Evolutionary conservation across 2,113 vertebrate species (phyloP).

Genomic region (Daubentonia madagascariensis): DNA sequence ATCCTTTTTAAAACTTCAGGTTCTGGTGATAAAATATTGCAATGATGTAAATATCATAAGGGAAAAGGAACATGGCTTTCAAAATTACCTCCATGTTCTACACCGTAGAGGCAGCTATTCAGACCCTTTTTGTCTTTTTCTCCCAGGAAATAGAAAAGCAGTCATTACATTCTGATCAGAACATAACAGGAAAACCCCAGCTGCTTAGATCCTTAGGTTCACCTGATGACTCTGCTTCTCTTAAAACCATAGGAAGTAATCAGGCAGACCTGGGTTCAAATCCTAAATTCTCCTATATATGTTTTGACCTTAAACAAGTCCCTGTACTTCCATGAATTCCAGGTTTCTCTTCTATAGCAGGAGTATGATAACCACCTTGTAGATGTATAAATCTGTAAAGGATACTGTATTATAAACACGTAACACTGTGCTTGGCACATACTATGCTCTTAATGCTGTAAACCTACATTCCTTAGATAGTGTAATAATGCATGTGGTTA

Average conservation of each 20-base stretch:
- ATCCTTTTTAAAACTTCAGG: conserved; percentile 4
- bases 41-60: not conserved
- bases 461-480: not conserved
- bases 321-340: not conserved
- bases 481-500: not conserved
- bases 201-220: not conserved
- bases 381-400: not conserved
- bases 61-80: not conserved
- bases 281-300: not conserved
- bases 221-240: not conserved
- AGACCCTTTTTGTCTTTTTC: not conserved
- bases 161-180: not conserved
- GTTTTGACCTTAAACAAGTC: not conserved
- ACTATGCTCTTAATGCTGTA: not conserved
- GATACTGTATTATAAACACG: not conserved
- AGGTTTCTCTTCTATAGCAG: not conserved
- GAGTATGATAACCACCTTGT: not conserved
- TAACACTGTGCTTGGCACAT: not conserved
- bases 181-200: not conserved
- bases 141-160: not conserved
- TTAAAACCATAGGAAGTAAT: not conserved
- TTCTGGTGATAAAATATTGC: not conserved
- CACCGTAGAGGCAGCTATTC: not conserved
- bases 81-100: not conserved
- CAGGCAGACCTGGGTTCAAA: not conserved